These are phyloP conservation scores for Halichondria panicea DNA, from an alignment of 37 sponge, comb jelly and placozoan genomes.

Conservation along the genomic window DNA sequence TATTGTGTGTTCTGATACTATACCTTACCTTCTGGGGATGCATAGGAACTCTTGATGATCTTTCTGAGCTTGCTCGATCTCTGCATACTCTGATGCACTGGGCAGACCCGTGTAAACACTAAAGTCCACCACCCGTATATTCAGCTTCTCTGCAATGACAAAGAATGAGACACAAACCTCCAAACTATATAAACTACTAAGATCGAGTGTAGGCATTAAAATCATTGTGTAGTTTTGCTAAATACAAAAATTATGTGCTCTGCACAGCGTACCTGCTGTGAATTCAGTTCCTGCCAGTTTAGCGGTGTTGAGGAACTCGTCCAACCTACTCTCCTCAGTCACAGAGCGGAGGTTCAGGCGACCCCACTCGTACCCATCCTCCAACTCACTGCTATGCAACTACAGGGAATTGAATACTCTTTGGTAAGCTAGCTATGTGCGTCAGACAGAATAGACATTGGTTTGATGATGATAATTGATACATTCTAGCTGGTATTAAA, in stretches of 20 bases:
- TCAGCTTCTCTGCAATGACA: slow-evolving; percentile 70
- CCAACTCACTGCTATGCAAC: slow-evolving; percentile 83
- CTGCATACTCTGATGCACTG: slow-evolving; percentile 48
- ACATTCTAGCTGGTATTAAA: too few species aligned
- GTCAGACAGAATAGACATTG: too few species aligned
- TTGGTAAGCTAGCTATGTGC: too few species aligned
- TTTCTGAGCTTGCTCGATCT: slow-evolving; percentile 44
- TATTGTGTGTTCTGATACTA: not conserved
- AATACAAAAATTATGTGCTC: not conserved
- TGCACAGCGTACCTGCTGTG: slow-evolving; percentile 59
- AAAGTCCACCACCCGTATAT: slow-evolving; percentile 70
- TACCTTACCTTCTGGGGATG: slow-evolving; percentile 79
- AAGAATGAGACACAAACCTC: too few species aligned
- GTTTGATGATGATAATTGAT: too few species aligned
- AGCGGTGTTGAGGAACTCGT: slow-evolving; percentile 89
- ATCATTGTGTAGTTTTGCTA: not conserved
- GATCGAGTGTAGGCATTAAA: not conserved
- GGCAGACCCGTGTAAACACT: slow-evolving; percentile 47
- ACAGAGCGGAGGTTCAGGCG: slow-evolving; percentile 75
- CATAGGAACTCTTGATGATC: slow-evolving; percentile 65
- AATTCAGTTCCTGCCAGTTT: slow-evolving; percentile 92
- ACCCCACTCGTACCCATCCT: slow-evolving; percentile 78
- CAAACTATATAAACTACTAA: too few species aligned
- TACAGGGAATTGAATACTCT: slow-evolving; percentile 7
- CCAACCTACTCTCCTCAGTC: slow-evolving; percentile 83